These are phyloP conservation scores for Galaxea fascicularis DNA, from an alignment of 92 coral and sea anemone species.

Conservation along the genomic window DNA sequence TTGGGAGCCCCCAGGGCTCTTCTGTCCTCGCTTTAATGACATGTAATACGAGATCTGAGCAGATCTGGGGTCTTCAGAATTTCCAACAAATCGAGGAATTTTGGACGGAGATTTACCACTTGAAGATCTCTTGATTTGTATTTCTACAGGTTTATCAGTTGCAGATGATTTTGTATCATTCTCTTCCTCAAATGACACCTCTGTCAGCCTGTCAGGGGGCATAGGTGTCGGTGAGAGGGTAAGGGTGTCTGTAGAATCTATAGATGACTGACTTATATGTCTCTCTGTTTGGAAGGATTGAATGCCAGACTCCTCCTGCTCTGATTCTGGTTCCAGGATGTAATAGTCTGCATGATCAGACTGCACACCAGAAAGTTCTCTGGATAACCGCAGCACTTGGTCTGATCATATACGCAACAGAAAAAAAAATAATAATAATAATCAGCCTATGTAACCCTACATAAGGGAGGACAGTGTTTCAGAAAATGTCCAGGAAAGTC, in stretches of 20 bases:
- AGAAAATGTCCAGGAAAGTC: too few species aligned
- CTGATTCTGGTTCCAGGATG: slow-evolving; percentile 51
- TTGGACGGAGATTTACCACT: slow-evolving; percentile 93
- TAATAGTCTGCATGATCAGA: slow-evolving; percentile 53
- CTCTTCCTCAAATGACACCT: not conserved
- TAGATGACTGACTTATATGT: slow-evolving; percentile 1
- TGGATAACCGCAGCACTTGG: slow-evolving; percentile 74
- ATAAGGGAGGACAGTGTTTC: too few species aligned
- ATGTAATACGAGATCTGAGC: slow-evolving; percentile 86
- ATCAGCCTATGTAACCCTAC: too few species aligned
- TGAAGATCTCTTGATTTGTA: slow-evolving; percentile 82
- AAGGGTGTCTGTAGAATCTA: slow-evolving; percentile 2
- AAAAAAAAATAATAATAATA: not conserved
- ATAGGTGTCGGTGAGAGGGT: slow-evolving; percentile 19
- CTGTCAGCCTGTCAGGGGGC: slow-evolving; percentile 10
- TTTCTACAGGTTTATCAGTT: slow-evolving; percentile 50
- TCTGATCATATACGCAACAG: not conserved
- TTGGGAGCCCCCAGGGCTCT: slow-evolving; percentile 61
- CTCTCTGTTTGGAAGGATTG: slow-evolving; percentile 28
- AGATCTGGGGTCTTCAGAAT: slow-evolving; percentile 54
- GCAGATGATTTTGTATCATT: not conserved
- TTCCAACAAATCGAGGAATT: slow-evolving; percentile 86
- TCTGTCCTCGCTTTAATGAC: slow-evolving; percentile 77
- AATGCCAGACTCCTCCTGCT: slow-evolving; percentile 37
- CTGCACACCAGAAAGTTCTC: slow-evolving; percentile 55